A percentile compares a stretch with the other conserved stretches of the same genome.
Conservation (phyloP, 53 echinoderm and acorn worm species). For the Stichopus horrens region DNA sequence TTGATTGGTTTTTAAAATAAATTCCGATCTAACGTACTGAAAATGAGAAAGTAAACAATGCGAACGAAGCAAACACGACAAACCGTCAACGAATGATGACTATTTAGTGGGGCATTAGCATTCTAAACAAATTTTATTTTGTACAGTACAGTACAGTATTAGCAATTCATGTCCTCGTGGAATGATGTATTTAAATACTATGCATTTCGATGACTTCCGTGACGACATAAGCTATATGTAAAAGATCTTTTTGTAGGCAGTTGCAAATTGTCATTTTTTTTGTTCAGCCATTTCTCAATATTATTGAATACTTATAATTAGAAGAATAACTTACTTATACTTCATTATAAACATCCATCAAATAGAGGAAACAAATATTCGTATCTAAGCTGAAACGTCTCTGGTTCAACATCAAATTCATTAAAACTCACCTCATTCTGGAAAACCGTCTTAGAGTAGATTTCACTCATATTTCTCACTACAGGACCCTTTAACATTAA, state of each 20-base stretch:
- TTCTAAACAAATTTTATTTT: background rate
- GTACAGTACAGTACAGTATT: no score
- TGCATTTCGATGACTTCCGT: background rate
- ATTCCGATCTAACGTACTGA: background rate
- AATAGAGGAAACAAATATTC: no score
- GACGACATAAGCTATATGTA: background rate
- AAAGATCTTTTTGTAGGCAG: background rate
- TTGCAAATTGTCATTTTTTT: background rate
- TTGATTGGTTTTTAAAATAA: background rate
- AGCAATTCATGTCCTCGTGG: background rate
- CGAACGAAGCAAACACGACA: background rate
- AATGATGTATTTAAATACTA: background rate
- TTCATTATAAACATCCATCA: no score
- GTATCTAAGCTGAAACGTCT: no score
- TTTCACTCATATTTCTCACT: no score
- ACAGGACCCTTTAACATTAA: no score
- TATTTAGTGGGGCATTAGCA: background rate
- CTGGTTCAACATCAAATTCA: no score
- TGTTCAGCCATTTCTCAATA: no score
- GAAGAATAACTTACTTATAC: no score
- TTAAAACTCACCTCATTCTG: no score
- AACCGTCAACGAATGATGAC: background rate
- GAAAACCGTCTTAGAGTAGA: no score
- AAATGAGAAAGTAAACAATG: background rate
- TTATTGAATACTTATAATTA: no score